phyloP scores from a whole-genome alignment of 1,140 invertebrate species.

The Orius insidiosus region DNA sequence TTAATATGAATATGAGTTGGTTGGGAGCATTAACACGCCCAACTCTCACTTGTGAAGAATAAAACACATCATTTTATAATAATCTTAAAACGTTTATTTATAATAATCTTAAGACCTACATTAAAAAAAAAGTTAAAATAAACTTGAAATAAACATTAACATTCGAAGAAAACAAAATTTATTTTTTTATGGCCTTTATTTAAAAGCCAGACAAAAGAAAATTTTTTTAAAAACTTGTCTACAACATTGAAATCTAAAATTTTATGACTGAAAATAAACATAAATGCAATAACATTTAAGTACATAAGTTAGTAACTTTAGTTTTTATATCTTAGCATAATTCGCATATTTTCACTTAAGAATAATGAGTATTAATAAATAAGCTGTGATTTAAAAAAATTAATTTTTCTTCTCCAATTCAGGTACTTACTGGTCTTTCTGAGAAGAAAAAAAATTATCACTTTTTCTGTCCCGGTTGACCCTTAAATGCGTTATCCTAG shows the following conservation, averaged over 20 bases:
- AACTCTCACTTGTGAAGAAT: too few species aligned
- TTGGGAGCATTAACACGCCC: too few species aligned
- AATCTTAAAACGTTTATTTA: background rate
- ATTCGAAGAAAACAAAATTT: background rate
- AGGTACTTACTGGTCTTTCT: slow-evolving; percentile 14
- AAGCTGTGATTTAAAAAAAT: slow-evolving; percentile 4
- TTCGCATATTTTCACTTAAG: background rate
- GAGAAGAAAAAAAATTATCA: too few species aligned
- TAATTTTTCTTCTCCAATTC: background rate
- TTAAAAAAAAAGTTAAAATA: too few species aligned
- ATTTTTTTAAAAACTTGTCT: slow-evolving; percentile 1
- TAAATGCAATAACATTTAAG: slow-evolving; percentile 17
- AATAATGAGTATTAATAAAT: slow-evolving; percentile 10
- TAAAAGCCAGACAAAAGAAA: background rate
- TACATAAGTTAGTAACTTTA: slow-evolving; percentile 19
- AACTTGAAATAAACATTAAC: background rate
- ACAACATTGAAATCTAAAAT: background rate
- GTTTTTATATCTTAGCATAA: slow-evolving; percentile 13
- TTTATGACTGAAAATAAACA: background rate
- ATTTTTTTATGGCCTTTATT: background rate
- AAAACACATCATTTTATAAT: background rate
- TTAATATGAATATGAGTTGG: too few species aligned
- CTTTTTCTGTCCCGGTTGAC: too few species aligned
- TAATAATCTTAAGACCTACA: slow-evolving; percentile 1
- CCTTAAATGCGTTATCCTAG: too few species aligned